A percentile compares a stretch with the other conserved stretches of the same genome.
These are phyloP conservation scores for Phragmatobia fuliginosa DNA, from an alignment of 2,888 invertebrate genomes.

Conservation along the genomic window DNA sequence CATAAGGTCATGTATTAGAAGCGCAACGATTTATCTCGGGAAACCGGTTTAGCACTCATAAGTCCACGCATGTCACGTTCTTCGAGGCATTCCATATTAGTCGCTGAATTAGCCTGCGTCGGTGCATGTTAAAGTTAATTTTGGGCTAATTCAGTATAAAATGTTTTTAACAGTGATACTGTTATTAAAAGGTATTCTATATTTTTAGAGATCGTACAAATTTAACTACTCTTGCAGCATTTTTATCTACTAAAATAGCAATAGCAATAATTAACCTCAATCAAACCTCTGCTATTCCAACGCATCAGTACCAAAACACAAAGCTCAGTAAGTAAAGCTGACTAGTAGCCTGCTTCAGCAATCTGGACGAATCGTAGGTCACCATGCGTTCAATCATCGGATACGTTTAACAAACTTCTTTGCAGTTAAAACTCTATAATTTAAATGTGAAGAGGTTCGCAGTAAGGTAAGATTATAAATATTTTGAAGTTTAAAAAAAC, in stretches of 20 bases:
- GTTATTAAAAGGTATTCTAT: not conserved
- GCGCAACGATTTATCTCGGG: constrained; percentile 15
- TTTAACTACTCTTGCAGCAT: not conserved
- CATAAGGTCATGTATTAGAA: constrained; percentile 22
- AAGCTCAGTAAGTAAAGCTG: not conserved
- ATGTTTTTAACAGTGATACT: not conserved
- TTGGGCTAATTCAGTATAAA: constrained; percentile 14
- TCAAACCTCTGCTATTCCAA: not conserved
- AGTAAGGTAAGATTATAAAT: not conserved
- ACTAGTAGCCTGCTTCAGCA: not conserved
- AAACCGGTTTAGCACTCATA: constrained; percentile 38
- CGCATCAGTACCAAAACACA: not conserved
- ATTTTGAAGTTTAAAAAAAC: not conserved
- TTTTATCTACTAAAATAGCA: too few relatives aligned
- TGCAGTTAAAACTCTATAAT: not conserved
- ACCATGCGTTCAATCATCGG: too few relatives aligned
- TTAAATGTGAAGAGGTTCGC: not conserved
- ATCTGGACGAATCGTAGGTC: not conserved
- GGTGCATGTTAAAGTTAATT: constrained; percentile 32
- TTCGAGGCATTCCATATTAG: constrained; percentile 29
- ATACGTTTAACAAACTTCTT: too few relatives aligned
- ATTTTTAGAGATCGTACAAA: not conserved
- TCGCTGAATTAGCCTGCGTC: constrained; percentile 37
- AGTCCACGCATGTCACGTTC: constrained; percentile 42
- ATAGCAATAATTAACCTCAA: too few relatives aligned